Evolutionary conservation across 2,797 vertebrate genomes (phyloP).

Genomic region (Tadarida brasiliensis): DNA sequence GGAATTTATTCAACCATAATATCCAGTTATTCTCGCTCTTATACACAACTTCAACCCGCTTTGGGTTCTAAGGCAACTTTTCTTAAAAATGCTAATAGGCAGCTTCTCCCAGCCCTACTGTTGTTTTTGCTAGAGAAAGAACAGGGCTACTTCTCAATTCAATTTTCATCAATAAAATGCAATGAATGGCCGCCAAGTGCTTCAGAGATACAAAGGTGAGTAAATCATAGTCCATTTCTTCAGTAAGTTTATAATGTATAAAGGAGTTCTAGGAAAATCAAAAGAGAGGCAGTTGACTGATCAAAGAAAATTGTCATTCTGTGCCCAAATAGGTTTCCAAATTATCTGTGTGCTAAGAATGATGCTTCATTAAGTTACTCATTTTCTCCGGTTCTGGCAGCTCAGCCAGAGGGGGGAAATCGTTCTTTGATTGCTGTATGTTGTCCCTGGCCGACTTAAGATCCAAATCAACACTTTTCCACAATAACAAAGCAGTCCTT

Average conservation of each 20-base stretch:
- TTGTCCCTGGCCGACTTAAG: neutral
- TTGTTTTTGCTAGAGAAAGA: neutral
- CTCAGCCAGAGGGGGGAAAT: conserved; percentile 34
- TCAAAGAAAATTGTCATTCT: conserved; percentile 78
- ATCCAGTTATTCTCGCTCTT: neutral
- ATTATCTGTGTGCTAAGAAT: conserved; percentile 72
- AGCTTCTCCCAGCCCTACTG: neutral
- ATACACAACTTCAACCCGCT: conserved; percentile 5
- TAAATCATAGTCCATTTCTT: conserved; percentile 52
- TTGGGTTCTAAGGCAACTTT: conserved; percentile 60
- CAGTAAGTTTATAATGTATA: conserved; percentile 40
- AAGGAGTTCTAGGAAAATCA: conserved; percentile 50
- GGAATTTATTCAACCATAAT: conserved; percentile 34
- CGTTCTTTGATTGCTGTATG: conserved; percentile 57
- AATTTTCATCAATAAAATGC: conserved; percentile 12
- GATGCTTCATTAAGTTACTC: conserved; percentile 76
- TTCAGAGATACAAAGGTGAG: conserved; percentile 61
- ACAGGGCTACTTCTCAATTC: neutral
- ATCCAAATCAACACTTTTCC: conserved; percentile 24
- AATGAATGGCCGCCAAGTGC: neutral
- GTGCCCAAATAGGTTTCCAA: conserved; percentile 73
- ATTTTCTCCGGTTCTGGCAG: conserved; percentile 72
- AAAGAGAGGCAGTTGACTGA: conserved; percentile 68
- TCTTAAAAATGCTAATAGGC: conserved; percentile 34
- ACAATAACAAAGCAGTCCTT: neutral